Conservation (phyloP, 1,140 invertebrate genomes). For the Listronotus oregonensis region DNA sequence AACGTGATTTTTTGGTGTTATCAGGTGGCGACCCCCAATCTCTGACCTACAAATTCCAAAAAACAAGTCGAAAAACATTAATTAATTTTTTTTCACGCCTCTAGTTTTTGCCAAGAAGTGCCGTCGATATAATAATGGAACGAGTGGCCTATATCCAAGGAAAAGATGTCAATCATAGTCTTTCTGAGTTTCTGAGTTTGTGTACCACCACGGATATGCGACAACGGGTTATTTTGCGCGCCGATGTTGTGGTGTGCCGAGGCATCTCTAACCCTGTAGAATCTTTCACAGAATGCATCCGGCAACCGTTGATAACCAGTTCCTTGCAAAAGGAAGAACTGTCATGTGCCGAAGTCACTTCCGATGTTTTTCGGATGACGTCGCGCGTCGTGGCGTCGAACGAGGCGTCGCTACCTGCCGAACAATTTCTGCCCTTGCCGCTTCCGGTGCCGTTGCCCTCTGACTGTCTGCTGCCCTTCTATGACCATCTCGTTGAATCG, state of each 20-base stretch:
- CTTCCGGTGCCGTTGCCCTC: background rate
- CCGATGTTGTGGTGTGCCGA: conserved; percentile 5
- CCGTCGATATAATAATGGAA: too few species aligned
- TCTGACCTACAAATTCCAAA: too few species aligned
- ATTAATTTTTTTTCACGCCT: too few species aligned
- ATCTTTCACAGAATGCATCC: conserved; percentile 2
- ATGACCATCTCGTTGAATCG: background rate
- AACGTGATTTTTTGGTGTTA: too few species aligned
- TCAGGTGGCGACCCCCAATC: too few species aligned
- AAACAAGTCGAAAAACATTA: too few species aligned
- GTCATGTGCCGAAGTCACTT: background rate
- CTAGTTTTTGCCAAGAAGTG: too few species aligned
- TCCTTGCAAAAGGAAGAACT: conserved; percentile 1
- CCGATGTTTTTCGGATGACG: background rate
- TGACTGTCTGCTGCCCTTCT: background rate
- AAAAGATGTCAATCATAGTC: background rate
- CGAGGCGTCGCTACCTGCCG: conserved; percentile 1
- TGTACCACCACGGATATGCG: conserved; percentile 1
- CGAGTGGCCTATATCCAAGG: too few species aligned
- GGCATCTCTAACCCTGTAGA: background rate
- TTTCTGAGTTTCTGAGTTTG: background rate
- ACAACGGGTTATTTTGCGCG: conserved; percentile 1
- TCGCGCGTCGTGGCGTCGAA: background rate
- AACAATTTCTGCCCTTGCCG: background rate
- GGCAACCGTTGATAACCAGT: background rate